Evolutionary conservation across 2,113 vertebrate genomes (phyloP).

Genomic region (Petaurus breviceps): DNA sequence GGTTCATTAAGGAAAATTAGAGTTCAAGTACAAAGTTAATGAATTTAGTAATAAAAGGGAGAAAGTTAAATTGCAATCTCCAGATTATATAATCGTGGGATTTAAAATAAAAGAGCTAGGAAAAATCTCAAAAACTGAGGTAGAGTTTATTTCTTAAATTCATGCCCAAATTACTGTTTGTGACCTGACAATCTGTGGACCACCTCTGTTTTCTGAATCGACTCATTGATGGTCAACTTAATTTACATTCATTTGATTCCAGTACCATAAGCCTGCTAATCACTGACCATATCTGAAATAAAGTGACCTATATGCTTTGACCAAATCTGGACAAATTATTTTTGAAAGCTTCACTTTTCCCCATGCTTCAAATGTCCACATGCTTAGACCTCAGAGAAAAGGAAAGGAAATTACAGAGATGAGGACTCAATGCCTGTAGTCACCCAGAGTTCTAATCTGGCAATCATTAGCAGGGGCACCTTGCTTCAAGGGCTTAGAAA

Average conservation of each 20-base stretch:
- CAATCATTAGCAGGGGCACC: constrained; percentile 71
- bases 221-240: neutral
- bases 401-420: constrained; percentile 56
- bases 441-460: constrained; percentile 66
- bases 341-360: constrained; percentile 51
- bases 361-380: constrained; percentile 50
- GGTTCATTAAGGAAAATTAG: constrained; percentile 45
- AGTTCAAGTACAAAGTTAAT: neutral
- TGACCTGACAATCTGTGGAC: neutral
- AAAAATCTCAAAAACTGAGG: constrained; percentile 37
- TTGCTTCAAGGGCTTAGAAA: constrained; percentile 54
- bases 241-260: constrained; percentile 29
- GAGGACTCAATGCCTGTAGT: constrained; percentile 52
- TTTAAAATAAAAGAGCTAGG: constrained; percentile 5
- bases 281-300: constrained; percentile 34
- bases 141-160: constrained; percentile 32
- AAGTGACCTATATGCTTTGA: constrained; percentile 47
- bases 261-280: constrained; percentile 10
- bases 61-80: constrained; percentile 42
- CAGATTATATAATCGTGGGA: constrained; percentile 32
- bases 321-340: constrained; percentile 58
- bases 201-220: constrained; percentile 5
- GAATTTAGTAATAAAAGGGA: constrained; percentile 44
- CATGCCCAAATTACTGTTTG: neutral
- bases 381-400: constrained; percentile 58